Evolutionary conservation across 2,888 invertebrate species (phyloP), one percentile per base, ranked within the genome.

Genomic region (Nomada ruficornis): DNA sequence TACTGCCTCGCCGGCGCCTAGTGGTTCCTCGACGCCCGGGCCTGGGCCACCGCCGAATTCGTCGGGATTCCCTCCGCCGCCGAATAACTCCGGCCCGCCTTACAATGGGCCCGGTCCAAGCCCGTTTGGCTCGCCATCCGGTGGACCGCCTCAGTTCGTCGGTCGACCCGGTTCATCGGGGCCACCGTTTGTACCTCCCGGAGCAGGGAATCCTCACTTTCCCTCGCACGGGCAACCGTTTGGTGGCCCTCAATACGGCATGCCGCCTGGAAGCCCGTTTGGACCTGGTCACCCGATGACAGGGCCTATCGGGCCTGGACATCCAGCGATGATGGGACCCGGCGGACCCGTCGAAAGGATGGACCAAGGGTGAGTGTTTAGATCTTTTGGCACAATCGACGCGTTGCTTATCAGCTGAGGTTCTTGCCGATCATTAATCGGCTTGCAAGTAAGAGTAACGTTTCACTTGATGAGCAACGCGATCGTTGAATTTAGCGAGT

Each of bases 1-100:
- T 94, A 97, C 97, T 90, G 97, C 97, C 91, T 97, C 97, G 85
- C 98, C 98, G 90, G 97, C 96, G 91, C 97, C 97, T 88, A 97
- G 96, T 91, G 97, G 96, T 91, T 96, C 96, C 68, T 97, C 97
- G 88, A 97, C 98, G 57, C 97, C 98, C 11, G 97, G 97, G 81
- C 97, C 96, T 29, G 95, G 95, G 72, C 94, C 96, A 70, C 95
- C 95, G 59, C 96, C 96, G 18, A 94, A 94, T 89, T 94, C 95
- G 15, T 94, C 94, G 36, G 94, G 94, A 13, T 93, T 93, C 67
- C 93, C 93, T 67, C 91, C 92, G 10, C 93, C 93, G 20, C 94
- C 93, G 60, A 93, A 93, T 80, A 94, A 94, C 87, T 93, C 94
- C 57, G 94, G 94, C 36, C 95, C 95, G 20, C 96, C 96, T 63